Evolutionary conservation across 2,113 vertebrate species (phyloP), one percentile per base, ranked within the genome.

Genomic region (Sinocyclocheilus grahami): DNA sequence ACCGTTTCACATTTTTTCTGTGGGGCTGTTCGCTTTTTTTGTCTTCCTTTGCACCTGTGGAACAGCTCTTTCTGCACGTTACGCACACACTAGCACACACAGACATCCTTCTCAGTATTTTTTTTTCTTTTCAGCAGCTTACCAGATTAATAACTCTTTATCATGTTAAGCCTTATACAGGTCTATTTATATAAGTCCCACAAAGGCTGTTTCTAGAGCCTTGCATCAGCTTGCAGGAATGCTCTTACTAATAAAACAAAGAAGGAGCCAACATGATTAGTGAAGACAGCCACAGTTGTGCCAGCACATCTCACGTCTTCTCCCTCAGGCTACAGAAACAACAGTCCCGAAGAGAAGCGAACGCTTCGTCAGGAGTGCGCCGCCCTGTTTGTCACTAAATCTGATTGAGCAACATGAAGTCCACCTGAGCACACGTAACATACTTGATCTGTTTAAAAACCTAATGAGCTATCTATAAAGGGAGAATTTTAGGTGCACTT

Each of bases 211-310:
- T 95, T 95, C 94, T 92, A 90, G 90, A 91, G 93, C 91, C 94
- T 95, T 94, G 94, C 95, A 93, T 95, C 94, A 95, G 94, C 95
- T 94, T 85, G 88, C 92, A 92, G 92, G 93, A 94, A 95, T 92
- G 92, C 91, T 89, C 94, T 94, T 94, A 95, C 94, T 95, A 95
- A 93, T 88, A 88, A 91, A 89, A 93, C 92, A 94, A 93, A 94
- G 93, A 89, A 93, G 92, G 92, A 93, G 89, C 65, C 82, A 86
- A 87, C 65, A 46, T 80, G 88, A 90, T 88, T 88, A 87, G 92
- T 76, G 63, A 77, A 91, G 89, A 89, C 87, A 82, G 90, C 55
- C 63, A 78, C 84, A 87, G 86, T 62, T 65, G 78, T 84, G 83
- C 93, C 90, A 92, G 93, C 92, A 91, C 92, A 90, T 90, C 92